Conservation (phyloP, 2,888 invertebrate species). For the Nymphalis c-album region DNA sequence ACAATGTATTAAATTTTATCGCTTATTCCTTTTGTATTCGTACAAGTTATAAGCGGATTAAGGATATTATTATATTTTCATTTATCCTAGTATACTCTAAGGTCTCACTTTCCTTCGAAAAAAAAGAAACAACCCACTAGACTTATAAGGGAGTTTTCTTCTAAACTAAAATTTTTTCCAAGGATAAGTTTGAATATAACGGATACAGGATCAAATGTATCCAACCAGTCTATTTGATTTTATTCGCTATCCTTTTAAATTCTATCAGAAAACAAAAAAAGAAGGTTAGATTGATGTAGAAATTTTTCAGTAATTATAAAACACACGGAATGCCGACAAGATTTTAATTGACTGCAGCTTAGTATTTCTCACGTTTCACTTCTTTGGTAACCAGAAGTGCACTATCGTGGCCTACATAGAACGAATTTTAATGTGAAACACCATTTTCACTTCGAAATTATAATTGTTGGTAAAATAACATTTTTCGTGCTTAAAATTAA, state of each 20-base stretch:
- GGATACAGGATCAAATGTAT: too few species aligned
- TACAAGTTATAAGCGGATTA: not conserved
- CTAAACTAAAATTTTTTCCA: too few species aligned
- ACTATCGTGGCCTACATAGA: conserved; percentile 12
- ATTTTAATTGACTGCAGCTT: conserved; percentile 1
- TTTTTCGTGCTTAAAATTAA: not conserved
- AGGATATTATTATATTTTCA: not conserved
- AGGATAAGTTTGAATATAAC: too few species aligned
- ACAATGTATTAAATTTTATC: conserved; percentile 25
- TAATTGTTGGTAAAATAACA: conserved; percentile 2
- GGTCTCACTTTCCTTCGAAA: too few species aligned
- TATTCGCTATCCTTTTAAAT: too few species aligned
- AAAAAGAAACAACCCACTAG: not conserved
- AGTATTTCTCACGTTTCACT: conserved; percentile 1
- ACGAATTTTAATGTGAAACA: conserved; percentile 8
- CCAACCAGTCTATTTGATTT: too few species aligned
- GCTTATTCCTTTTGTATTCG: not conserved
- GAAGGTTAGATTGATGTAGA: not conserved
- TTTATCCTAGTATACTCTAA: too few species aligned
- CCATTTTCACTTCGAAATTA: conserved; percentile 8
- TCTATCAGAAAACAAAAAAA: too few species aligned
- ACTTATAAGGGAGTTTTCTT: too few species aligned
- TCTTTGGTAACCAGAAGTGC: conserved; percentile 7
- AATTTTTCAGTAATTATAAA: not conserved
- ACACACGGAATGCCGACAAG: not conserved